phyloP scores from a whole-genome alignment of 2,797 vertebrate genomes.

The Huso huso region DNA sequence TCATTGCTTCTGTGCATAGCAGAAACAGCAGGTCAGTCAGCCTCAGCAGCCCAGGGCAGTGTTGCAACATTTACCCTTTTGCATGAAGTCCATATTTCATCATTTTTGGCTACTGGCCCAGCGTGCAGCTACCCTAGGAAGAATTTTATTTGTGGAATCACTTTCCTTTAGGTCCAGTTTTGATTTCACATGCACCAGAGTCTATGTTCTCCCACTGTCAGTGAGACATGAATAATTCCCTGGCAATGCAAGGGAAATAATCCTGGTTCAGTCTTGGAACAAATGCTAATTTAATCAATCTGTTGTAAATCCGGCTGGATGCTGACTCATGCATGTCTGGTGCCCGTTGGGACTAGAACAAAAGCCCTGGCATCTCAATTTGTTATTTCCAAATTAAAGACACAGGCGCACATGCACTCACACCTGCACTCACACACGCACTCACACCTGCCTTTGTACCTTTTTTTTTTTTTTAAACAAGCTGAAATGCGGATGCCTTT shows the following conservation, averaged over 20 bases:
- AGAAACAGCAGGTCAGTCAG: conserved; percentile 49
- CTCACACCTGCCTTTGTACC: too few species aligned
- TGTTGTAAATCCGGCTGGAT: conserved; percentile 77
- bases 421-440: conserved; percentile 23
- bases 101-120: conserved; percentile 5
- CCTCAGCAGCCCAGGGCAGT: conserved; percentile 11
- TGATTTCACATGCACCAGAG: conserved; percentile 27
- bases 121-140: conserved; percentile 17
- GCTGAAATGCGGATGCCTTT: too few species aligned
- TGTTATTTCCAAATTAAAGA: conserved; percentile 38
- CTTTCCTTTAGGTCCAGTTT: conserved; percentile 28
- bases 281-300: conserved; percentile 91
- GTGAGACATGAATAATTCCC: conserved; percentile 72
- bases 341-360: conserved; percentile 56
- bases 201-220: conserved; percentile 40
- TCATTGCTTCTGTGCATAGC: conserved; percentile 68
- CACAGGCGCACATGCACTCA: conserved; percentile 20
- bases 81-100: conserved; percentile 19
- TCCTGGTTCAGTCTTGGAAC: conserved; percentile 66
- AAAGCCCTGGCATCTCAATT: conserved; percentile 67
- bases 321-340: conserved; percentile 85
- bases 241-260: conserved; percentile 46
- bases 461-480: too few species aligned
- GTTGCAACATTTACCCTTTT: conserved; percentile 16
- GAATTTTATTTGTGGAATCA: conserved; percentile 27